These are phyloP conservation scores for Gobio occitaniae DNA, from an alignment of 2,797 vertebrate species.

Conservation along the genomic window DNA sequence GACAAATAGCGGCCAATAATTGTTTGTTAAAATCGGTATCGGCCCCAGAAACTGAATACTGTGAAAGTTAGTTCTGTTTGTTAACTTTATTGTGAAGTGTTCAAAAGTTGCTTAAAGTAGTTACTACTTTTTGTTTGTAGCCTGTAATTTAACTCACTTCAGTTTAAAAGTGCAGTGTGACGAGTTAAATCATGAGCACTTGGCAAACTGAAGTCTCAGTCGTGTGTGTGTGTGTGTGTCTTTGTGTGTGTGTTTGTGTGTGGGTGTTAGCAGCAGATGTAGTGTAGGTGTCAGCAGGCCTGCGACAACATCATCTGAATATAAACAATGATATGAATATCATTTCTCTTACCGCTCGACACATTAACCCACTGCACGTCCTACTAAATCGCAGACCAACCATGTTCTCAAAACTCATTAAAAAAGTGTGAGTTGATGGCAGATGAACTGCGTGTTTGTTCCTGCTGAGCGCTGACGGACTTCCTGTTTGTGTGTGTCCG, in stretches of 20 bases:
- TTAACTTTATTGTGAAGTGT: not conserved
- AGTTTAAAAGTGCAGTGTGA: not conserved
- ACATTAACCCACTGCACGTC: not conserved
- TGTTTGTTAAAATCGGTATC: no score
- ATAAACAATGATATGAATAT: conserved; percentile 63
- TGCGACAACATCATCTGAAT: conserved; percentile 10
- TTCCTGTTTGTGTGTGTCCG: conserved; percentile 42
- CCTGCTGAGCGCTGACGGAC: conserved; percentile 43
- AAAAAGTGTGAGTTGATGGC: not conserved
- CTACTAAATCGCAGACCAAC: not conserved
- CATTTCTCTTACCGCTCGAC: conserved; percentile 21
- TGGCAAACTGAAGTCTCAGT: not conserved
- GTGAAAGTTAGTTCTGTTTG: no score
- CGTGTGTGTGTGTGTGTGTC: conserved; percentile 32
- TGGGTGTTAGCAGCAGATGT: conserved; percentile 66
- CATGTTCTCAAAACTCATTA: not conserved
- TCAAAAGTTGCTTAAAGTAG: not conserved
- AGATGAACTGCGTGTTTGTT: not conserved
- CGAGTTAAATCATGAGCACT: not conserved
- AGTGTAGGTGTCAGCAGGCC: conserved; percentile 66
- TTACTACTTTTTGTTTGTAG: not conserved
- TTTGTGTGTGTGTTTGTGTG: conserved; percentile 46
- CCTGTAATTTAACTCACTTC: not conserved
- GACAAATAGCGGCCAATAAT: no score
- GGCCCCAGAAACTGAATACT: no score